phyloP scores from a whole-genome alignment of 2,888 invertebrate species.

The Suillia variegata region DNA sequence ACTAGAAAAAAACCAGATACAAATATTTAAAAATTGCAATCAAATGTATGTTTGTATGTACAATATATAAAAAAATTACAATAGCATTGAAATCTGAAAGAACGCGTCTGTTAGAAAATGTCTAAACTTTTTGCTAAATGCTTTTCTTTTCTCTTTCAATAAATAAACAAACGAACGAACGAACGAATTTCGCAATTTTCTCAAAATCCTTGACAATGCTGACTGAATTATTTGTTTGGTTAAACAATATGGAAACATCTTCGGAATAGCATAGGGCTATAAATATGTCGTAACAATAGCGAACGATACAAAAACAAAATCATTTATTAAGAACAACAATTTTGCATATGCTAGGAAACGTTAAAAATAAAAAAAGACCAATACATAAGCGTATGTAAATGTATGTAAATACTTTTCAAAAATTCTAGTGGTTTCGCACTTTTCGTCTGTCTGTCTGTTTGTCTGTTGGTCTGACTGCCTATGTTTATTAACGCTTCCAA shows the following conservation, averaged over 20 bases:
- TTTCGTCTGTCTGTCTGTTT: neutral
- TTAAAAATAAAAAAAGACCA: too few species aligned
- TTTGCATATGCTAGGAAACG: neutral
- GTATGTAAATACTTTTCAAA: too few species aligned
- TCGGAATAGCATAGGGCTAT: neutral
- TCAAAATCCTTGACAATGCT: slow-evolving; percentile 35
- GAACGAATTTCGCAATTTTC: slow-evolving; percentile 42
- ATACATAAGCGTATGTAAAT: too few species aligned
- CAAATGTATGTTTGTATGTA: too few species aligned
- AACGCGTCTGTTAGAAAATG: too few species aligned
- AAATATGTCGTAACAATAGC: slow-evolving; percentile 6
- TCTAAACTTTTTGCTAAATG: too few species aligned
- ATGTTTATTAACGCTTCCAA: slow-evolving; percentile 11
- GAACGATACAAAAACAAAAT: slow-evolving; percentile 2
- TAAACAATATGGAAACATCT: neutral
- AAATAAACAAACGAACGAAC: slow-evolving; percentile 40
- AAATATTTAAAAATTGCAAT: too few species aligned
- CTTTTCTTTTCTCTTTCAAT: slow-evolving; percentile 25
- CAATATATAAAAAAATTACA: too few species aligned
- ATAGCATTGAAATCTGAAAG: too few species aligned
- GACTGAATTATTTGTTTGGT: neutral
- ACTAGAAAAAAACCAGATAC: too few species aligned
- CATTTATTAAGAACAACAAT: neutral
- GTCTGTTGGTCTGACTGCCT: neutral
- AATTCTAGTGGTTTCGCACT: neutral